Base-by-base conservation (phyloP, 2,113 vertebrate species). In the Eurypyga helias region DNA sequence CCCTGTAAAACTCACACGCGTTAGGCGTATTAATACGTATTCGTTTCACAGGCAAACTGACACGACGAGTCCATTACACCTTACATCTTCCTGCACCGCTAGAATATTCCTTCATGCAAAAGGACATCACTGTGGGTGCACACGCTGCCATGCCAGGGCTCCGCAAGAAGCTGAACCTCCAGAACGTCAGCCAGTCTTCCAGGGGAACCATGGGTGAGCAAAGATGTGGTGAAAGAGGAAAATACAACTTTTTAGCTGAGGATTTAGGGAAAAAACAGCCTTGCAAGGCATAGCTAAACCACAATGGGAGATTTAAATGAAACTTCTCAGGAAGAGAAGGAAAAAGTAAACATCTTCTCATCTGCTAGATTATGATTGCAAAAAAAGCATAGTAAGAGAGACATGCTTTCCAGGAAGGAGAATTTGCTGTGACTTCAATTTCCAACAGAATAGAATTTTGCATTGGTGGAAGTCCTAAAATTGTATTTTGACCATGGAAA, bases 371-470 rank as follows among this genome's bases (percentile, higher is more conserved):
- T 51, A 46, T 3, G 36, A 9, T 78, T 81, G 31, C 6, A 51
- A 77, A 88, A 20, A 41, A 48, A 10, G 17, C 9, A 11, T 16
- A 49, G 8, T 41, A 33, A 52, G 80, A 89, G 41, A 31, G 2
- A 15, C 0, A 0, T 46, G 1, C 64, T 87, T 92, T 89, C 23
- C 6, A 34, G 21, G 33, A 31, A 64, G 4, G 2, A 17, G 6
- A 7, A 73, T 69, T 61, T 77, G 23, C 58, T 45, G 10, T 20
- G 16, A 77, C 7, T 13, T 31, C 17, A 17, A 0, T 43, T 87
- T 61, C 38, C 23, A 82, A 25, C 3, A 65, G 34, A 84, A 91
- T 2, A 8, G 12, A 21, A 61, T 21, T 81, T 82, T 64, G 24
- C 33, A 36, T 9, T 45, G 31, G 9, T 57, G 21, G 14, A 83